Evolutionary conservation across 2,797 vertebrate genomes (phyloP), one percentile per base, ranked within the genome.

Genomic region (Petrocephalus sullivani): DNA sequence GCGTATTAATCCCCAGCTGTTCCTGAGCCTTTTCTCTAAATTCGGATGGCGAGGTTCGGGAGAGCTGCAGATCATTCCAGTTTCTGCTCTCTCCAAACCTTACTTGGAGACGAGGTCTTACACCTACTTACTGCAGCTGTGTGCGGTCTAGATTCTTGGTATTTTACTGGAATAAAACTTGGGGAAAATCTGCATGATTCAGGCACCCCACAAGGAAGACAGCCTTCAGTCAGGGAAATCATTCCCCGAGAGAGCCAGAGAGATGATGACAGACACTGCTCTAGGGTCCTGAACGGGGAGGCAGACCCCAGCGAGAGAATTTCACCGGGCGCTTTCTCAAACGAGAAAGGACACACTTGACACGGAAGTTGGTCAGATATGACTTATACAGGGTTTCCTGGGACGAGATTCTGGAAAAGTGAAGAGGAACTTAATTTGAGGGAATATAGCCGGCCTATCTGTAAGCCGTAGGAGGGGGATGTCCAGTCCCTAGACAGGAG

Each of bases 401-500:
- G 53, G 83, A 85, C 53, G 51, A 2, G 8, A 23, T 57, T 85
- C 51, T 85, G 23, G 53, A 86, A 16, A 86, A 86, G 56, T 86
- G 56, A 41, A 37, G 53, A 57, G 28, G 85, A 84, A 53, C 10
- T 53, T 84, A 23, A 53, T 84, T 54, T 53, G 9, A 51, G 23
- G 51, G 51, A 84, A 86, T 56, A 37, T 41, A 37, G 56, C n/a
- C 4, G 28, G 28, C 46, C 84, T 58, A 86, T 58, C 28, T 58
- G 16, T 84, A 33, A 60, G 56, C 85, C 14, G 85, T 60, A 41
- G 85, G 85, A 58, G 85, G 85, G 56, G 85, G 53, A 46, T 86
- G 85, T 60, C 54, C 85, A 86, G 85, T 60, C 56, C 85, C 85
- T 86, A 58, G 54, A 86, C 85, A 86, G n/a, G 54, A 86, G 85